These are phyloP conservation scores for Lamellibrachia columna DNA, from an alignment of 2,888 invertebrate species.

Conservation along the genomic window DNA sequence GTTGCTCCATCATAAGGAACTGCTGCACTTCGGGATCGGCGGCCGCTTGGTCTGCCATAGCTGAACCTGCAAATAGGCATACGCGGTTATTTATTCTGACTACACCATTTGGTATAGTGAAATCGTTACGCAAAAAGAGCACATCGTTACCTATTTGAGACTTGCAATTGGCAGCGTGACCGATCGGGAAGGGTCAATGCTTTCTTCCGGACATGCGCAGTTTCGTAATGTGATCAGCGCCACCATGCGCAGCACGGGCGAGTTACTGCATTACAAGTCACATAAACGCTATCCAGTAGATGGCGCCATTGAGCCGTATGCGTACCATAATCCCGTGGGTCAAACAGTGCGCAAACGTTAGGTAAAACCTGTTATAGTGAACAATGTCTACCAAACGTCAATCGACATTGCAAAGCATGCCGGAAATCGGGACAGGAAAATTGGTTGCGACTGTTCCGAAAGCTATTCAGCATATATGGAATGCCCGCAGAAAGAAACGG, in stretches of 20 bases:
- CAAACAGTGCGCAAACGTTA: neutral
- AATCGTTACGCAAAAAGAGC: neutral
- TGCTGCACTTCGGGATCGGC: constrained; percentile 76
- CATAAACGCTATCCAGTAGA: neutral
- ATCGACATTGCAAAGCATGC: neutral
- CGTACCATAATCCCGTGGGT: constrained; percentile 4
- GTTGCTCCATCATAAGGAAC: constrained; percentile 84
- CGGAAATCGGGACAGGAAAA: neutral
- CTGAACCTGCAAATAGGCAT: neutral
- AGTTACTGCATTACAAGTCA: neutral
- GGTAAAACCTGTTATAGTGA: neutral
- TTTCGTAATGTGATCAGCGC: neutral
- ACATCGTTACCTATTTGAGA: neutral
- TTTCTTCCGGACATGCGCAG: neutral
- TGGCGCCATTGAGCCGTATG: neutral
- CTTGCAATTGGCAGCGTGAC: neutral
- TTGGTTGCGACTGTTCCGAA: neutral
- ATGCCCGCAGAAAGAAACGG: neutral
- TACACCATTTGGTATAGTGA: neutral
- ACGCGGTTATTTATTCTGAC: neutral
- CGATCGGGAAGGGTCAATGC: constrained; percentile 4
- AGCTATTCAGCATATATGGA: neutral
- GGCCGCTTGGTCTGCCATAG: neutral
- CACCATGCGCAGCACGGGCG: neutral
- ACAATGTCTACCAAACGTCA: neutral